Evolutionary conservation across 2,113 vertebrate species (phyloP), one percentile per base, ranked within the genome.

Genomic region (Dissostichus mawsoni): DNA sequence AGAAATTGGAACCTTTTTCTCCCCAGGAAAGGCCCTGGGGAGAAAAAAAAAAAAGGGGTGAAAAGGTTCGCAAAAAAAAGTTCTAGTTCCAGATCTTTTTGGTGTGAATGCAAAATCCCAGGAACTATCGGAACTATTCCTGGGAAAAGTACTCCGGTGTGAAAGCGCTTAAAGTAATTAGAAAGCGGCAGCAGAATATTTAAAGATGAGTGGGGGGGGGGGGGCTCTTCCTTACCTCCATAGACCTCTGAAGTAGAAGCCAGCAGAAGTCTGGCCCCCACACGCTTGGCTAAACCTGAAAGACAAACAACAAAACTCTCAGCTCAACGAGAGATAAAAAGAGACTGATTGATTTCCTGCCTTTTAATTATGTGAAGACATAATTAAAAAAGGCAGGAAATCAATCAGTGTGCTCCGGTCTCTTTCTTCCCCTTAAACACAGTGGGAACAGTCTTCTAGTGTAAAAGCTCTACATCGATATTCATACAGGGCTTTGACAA

Each of bases 231-330:
- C 95, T 96, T 95, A 99, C 98, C 98, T 96, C 98, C 98, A 76
- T 99, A 99, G 1, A 99, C 97, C 82, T 99, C 98, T 0, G 98
- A 99, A 0, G 98, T 99, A 58, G 98, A 99, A 45, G 98, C 98
- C 80, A 99, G 94, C 3, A 99, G 96, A 45, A 99, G 96, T 29
- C 98, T 97, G 63, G 98, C 98, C 2, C 98, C 98, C 4, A 99
- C 98, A 51, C 98, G 96, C 84, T 99, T 99, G 8, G 98, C 98
- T 92, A 99, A 90, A 1, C 98, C 98, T 99, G 76, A 2, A 18
- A 77, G 51, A 80, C 45, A 88, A 45, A 80, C 13, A 84, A 61
- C 16, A 77, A 18, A 80, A 53, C 59, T 58, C 33, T 63, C 5
- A 20, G 18, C 41, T 64, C 62, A 64, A 45, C 12, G 18, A 45